phyloP scores from a whole-genome alignment of 2,888 invertebrate genomes.

The Agonopterix arenella region DNA sequence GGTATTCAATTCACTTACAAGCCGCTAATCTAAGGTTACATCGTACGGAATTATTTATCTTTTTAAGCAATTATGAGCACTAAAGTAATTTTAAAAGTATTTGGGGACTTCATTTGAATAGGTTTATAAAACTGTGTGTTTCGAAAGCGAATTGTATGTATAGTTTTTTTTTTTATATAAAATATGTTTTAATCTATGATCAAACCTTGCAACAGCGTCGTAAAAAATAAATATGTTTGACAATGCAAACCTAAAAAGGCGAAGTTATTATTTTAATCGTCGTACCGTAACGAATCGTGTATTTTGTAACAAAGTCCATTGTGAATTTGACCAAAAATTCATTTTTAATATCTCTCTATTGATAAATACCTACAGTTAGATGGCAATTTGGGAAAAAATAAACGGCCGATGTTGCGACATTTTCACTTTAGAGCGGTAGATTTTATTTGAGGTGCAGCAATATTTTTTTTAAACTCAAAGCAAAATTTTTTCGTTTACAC shows the following conservation, averaged over 20 bases:
- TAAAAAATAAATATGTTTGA: conserved; percentile 1
- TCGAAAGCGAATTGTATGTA: no score
- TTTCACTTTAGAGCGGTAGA: no score
- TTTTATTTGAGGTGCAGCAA: no score
- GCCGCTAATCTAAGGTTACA: conserved; percentile 14
- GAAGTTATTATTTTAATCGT: conserved; percentile 7
- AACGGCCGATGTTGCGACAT: conserved; percentile 24
- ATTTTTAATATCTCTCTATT: conserved; percentile 1
- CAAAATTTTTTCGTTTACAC: no score
- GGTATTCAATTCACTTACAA: conserved; percentile 32
- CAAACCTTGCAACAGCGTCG: conserved; percentile 5
- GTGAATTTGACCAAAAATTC: conserved; percentile 8
- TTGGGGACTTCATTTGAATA: not conserved
- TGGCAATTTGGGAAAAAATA: conserved; percentile 11
- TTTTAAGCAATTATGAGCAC: no score
- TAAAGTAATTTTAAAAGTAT: no score
- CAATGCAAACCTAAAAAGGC: conserved; percentile 6
- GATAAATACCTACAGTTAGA: not conserved
- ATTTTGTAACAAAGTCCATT: not conserved
- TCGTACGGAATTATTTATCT: conserved; percentile 9
- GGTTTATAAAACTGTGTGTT: not conserved
- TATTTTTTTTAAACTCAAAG: no score
- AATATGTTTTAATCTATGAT: not conserved
- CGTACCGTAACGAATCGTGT: conserved; percentile 5
- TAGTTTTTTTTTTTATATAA: no score